Percentiles rank a stretch among this genome's conserved stretches.
Conservation (phyloP, 2,888 invertebrate genomes). For the Enoplolaimus lenunculus region DNA sequence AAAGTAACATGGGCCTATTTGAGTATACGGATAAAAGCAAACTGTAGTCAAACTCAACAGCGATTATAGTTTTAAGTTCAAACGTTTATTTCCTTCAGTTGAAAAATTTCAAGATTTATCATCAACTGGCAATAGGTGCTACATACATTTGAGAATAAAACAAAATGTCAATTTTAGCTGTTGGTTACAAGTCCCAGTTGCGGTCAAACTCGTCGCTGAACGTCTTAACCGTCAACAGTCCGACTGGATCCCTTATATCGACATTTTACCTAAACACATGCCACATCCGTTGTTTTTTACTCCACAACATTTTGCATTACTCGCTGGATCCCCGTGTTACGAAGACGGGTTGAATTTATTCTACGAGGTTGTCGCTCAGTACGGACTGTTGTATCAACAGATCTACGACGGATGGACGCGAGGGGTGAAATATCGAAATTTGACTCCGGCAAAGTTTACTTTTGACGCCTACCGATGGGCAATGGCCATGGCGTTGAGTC, state of each 20-base stretch:
- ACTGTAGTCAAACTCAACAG: too few relatives aligned
- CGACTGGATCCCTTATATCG: background rate
- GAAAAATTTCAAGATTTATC: too few relatives aligned
- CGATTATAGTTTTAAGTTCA: too few relatives aligned
- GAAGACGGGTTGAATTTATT: background rate
- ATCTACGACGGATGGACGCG: background rate
- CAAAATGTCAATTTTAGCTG: background rate
- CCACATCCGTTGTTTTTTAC: background rate
- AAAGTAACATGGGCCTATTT: too few relatives aligned
- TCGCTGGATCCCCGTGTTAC: background rate
- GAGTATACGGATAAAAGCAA: too few relatives aligned
- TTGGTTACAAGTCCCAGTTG: background rate
- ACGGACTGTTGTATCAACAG: background rate
- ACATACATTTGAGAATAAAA: too few relatives aligned
- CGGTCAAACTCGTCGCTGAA: background rate
- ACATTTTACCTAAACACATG: background rate
- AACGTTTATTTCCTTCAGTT: too few relatives aligned
- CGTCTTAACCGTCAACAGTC: background rate
- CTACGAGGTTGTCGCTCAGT: conserved; percentile 6
- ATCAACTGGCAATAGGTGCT: too few relatives aligned
- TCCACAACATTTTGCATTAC: background rate
- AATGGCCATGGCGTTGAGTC: background rate
- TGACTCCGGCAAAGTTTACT: background rate
- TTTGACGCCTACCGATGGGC: conserved; percentile 3
- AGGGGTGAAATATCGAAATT: background rate